Evolutionary conservation across 2,888 invertebrate genomes (phyloP), one percentile per base, ranked within the genome.

Genomic region (Oscheius sp.): DNA sequence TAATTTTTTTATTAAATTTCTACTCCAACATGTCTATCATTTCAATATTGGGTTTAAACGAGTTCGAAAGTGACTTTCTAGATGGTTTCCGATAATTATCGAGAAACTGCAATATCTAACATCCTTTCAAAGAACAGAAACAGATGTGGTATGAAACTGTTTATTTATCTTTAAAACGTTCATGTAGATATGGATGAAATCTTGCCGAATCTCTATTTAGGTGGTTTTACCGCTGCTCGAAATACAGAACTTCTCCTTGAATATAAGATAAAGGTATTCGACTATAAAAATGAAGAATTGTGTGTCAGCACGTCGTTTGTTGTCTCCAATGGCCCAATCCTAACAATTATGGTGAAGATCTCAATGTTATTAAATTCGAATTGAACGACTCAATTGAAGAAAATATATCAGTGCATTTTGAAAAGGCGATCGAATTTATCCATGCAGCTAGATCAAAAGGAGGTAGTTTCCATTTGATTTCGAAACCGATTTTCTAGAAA

Each of bases 401-500:
- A 20, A 66, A 78, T 25, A 73, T 80, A 20, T 33, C 71, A 8
- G 64, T 45, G 8, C 72, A 79, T 65, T 78, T 82, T 50, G 10
- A 64, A 8, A 55, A 61, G n/a, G 69, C 75, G 12, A 74, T 71
- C 57, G 68, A 71, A 23, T 82, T 82, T 71, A 76, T 82, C 29
- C 82, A 82, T 45, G 34, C 52, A 8, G 69, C 70, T n/a, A 39
- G 82, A 20, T 31, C 76, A 17, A 33, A 61, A 50, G 69, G 70
- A 42, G 72, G 79, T 78, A 33, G 42, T n/a, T n/a, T n/a, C n/a
- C n/a, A n/a, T n/a, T n/a, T n/a, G n/a, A n/a, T n/a, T n/a, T n/a
- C n/a, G n/a, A 10, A 15, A n/a, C n/a, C n/a, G n/a, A n/a, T n/a
- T 4, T 48, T 75, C 15, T 63, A 83, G 83, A 81, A 65, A 65